Percentiles rank a stretch among this genome's conserved stretches.
These are phyloP conservation scores for Zootoca vivipara DNA, from an alignment of 2,113 vertebrate species.

Conservation along the genomic window DNA sequence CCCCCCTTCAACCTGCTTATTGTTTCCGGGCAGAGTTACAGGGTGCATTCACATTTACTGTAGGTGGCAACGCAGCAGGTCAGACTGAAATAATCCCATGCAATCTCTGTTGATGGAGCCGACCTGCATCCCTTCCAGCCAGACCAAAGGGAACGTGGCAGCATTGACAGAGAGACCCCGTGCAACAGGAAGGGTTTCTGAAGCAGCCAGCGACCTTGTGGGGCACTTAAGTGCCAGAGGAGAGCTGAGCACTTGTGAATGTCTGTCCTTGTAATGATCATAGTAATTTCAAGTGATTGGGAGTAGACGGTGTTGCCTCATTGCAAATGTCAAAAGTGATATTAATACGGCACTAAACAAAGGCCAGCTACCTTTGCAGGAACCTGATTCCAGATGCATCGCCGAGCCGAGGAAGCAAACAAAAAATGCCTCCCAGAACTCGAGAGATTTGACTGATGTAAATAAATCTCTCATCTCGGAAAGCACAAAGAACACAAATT, in stretches of 20 bases:
- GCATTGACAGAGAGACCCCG: background rate
- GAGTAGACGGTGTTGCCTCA: background rate
- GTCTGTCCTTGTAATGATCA: background rate
- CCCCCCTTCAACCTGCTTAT: background rate
- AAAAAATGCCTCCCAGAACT: slow-evolving; percentile 1
- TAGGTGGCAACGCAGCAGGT: slow-evolving; percentile 3
- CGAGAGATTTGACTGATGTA: slow-evolving; percentile 1
- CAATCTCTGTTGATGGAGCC: background rate
- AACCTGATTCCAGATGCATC: slow-evolving; percentile 11
- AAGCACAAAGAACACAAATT: slow-evolving; percentile 13
- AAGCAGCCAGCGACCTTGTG: background rate
- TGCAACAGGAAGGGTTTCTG: background rate
- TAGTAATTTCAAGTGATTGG: background rate
- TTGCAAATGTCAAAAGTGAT: background rate
- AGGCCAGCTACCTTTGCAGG: background rate
- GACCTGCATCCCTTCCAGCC: background rate
- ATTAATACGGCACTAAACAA: background rate
- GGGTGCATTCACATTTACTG: background rate
- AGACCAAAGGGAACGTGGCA: background rate
- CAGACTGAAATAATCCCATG: background rate
- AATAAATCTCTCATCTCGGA: background rate
- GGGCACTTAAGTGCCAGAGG: background rate
- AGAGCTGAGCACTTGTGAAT: background rate
- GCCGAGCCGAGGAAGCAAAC: background rate
- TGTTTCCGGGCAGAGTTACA: slow-evolving; percentile 9